These are phyloP conservation scores for Popillia japonica DNA, from an alignment of 1,140 invertebrate species.

Conservation along the genomic window DNA sequence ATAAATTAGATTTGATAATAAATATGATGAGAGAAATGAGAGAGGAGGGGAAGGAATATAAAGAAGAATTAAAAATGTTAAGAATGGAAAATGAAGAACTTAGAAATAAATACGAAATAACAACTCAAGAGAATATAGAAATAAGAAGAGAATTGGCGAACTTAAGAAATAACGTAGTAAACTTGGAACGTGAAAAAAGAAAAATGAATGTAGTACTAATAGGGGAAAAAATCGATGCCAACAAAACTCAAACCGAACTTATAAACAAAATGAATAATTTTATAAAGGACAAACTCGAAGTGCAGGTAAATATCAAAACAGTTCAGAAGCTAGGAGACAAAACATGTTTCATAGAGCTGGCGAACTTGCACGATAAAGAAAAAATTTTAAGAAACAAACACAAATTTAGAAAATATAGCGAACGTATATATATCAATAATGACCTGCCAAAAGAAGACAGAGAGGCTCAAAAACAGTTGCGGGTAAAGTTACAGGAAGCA, in stretches of 20 bases:
- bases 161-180: not conserved
- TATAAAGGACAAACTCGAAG: not conserved
- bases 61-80: not conserved
- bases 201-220: not conserved
- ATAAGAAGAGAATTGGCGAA: slow-evolving; percentile 4
- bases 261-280: slow-evolving; percentile 1
- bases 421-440: not conserved
- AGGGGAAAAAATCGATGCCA: not conserved
- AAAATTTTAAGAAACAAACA: not conserved
- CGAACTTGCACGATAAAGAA: not conserved
- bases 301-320: not conserved
- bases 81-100: slow-evolving; percentile 5
- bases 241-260: not conserved
- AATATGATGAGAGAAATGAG: not conserved
- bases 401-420: not conserved
- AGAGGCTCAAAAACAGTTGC: not conserved
- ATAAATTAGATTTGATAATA: not conserved
- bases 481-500: not conserved
- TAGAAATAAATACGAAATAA: slow-evolving; percentile 3
- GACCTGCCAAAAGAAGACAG: slow-evolving; percentile 2
- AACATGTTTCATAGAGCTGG: not conserved
- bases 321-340: not conserved
- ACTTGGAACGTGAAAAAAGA: not conserved
- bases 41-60: not conserved
- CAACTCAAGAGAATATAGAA: not conserved